Evolutionary conservation across 2,113 vertebrate genomes (phyloP).

Genomic region (Leucosticte australis): DNA sequence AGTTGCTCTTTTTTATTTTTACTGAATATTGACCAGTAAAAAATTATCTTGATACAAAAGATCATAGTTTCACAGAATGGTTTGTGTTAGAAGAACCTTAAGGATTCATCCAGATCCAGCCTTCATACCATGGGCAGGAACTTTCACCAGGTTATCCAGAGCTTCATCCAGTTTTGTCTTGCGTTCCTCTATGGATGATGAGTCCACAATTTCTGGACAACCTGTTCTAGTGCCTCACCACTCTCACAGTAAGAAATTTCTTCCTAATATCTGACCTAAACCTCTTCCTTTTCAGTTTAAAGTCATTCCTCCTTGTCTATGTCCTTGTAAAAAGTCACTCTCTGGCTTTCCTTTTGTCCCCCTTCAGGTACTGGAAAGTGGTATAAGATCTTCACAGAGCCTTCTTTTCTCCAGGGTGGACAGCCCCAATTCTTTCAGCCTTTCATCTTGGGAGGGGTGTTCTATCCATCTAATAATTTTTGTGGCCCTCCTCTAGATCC

Average conservation of each 20-base stretch:
- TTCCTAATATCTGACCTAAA: neutral
- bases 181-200: too few relatives aligned
- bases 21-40: neutral
- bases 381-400: neutral
- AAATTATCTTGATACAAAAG: neutral
- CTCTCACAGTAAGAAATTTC: neutral
- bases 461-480: neutral
- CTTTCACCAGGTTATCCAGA: neutral
- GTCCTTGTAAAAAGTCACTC: neutral
- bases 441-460: neutral
- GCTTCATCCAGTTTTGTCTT: neutral
- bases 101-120: neutral
- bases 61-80: neutral
- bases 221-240: neutral
- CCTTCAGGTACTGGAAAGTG: neutral
- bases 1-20: neutral
- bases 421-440: neutral
- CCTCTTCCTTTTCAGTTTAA: neutral
- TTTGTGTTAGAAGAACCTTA: neutral
- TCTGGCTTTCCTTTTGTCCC: neutral
- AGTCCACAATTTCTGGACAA: neutral
- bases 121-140: neutral
- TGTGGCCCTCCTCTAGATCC: neutral
- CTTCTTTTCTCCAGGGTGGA: neutral
- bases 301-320: neutral